Conservation (phyloP, 2,888 invertebrate genomes). For the Ptilodon capucinus region DNA sequence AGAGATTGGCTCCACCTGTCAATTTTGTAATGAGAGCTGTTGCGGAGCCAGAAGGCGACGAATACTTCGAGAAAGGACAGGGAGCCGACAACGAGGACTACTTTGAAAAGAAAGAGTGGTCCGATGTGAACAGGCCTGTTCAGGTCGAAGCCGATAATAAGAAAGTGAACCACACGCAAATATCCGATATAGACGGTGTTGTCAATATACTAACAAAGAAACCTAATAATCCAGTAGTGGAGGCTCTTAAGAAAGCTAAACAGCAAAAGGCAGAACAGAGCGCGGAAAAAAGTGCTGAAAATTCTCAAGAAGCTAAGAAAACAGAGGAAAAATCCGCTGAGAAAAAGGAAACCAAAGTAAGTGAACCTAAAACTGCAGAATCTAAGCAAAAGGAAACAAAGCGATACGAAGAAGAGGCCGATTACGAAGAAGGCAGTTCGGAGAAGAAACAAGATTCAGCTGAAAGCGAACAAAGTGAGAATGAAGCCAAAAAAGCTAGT, state of each 20-base stretch:
- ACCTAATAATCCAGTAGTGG: slow-evolving; percentile 33
- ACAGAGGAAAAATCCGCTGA: slow-evolving; percentile 10
- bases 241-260: slow-evolving; percentile 28
- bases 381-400: slow-evolving; percentile 5
- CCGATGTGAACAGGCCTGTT: slow-evolving; percentile 51
- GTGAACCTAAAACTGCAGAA: neutral
- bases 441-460: slow-evolving; percentile 37
- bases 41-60: slow-evolving; percentile 59
- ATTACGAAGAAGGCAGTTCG: slow-evolving; percentile 46
- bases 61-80: slow-evolving; percentile 61
- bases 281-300: slow-evolving; percentile 6
- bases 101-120: slow-evolving; percentile 72
- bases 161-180: slow-evolving; percentile 38
- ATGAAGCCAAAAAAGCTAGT: slow-evolving; percentile 61
- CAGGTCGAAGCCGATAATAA: slow-evolving; percentile 22
- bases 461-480: slow-evolving; percentile 55
- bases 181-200: slow-evolving; percentile 67
- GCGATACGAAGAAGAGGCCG: slow-evolving; percentile 42
- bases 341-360: slow-evolving; percentile 10
- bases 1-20: slow-evolving; percentile 63
- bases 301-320: slow-evolving; percentile 15
- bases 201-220: slow-evolving; percentile 57
- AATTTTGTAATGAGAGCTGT: slow-evolving; percentile 62
- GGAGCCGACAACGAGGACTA: slow-evolving; percentile 66
- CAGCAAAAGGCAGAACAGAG: slow-evolving; percentile 9